Conservation (phyloP, 2,888 invertebrate species). For the Cerceris rybyensis region DNA sequence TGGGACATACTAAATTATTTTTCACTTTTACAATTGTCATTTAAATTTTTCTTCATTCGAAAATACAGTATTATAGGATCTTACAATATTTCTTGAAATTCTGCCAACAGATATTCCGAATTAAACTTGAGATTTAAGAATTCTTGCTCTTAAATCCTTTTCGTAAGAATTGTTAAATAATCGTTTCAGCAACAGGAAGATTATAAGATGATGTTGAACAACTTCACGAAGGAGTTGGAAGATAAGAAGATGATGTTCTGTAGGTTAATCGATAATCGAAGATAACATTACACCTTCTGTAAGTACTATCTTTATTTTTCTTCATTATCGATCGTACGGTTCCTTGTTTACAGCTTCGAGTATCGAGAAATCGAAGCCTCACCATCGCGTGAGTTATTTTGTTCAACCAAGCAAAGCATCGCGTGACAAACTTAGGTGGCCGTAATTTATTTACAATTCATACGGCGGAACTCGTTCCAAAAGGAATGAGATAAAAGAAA, state of each 20-base stretch:
- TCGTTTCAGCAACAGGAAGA: slow-evolving; percentile 61
- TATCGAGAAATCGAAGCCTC: slow-evolving; percentile 25
- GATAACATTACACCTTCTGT: background rate
- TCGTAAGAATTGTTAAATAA: background rate
- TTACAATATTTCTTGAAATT: no score
- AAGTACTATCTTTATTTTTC: background rate
- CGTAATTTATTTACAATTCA: no score
- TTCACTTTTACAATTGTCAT: no score
- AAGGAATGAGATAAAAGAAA: background rate
- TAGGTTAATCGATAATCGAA: slow-evolving; percentile 25
- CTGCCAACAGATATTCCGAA: no score
- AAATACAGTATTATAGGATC: no score
- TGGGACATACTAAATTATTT: no score
- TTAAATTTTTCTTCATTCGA: no score
- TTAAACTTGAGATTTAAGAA: no score
- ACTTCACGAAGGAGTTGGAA: slow-evolving; percentile 55
- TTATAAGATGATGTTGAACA: slow-evolving; percentile 60
- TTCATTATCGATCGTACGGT: background rate
- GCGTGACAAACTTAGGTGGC: background rate
- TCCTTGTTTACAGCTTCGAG: slow-evolving; percentile 21
- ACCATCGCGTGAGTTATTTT: slow-evolving; percentile 25
- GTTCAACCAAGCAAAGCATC: slow-evolving; percentile 5
- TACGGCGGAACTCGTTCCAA: no score
- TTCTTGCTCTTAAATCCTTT: no score
- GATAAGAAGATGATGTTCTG: slow-evolving; percentile 38